Base-by-base conservation (phyloP, 2,797 vertebrate genomes). In the Acipenser ruthenus region DNA sequence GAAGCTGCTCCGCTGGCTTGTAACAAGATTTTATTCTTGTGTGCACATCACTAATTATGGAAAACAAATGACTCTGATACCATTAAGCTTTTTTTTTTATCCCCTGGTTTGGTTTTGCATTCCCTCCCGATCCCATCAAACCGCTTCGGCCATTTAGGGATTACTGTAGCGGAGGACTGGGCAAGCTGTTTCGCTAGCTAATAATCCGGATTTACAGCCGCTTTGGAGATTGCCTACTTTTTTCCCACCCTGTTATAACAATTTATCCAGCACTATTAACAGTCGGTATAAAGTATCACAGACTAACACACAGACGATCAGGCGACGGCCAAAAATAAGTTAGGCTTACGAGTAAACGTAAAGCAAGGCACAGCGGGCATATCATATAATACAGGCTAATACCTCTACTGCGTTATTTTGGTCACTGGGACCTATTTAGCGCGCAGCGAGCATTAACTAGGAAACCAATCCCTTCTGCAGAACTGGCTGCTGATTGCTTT, bases 401-500 rank as follows among this genome's bases (percentile, higher is more conserved):
- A 58, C 6, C 10, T n/a, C 55, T n/a, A n/a, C 12, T 12, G 49
- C 53, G 65, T 77, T 62, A 69, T 69, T 72, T 71, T 70, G 62
- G 68, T 77, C 65, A 71, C 49, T 65, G 59, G 61, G 67, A 67
- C 12, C 62, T 7, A 63, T 66, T 60, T 74, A 66, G 75, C 67
- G 64, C 74, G 69, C 56, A 65, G 71, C 73, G 68, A 77, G 74
- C 68, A 74, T 71, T 77, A 65, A 64, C 60, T 63, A 68, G 64
- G 64, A 18, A 53, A 66, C 68, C 65, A 65, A 76, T 77, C 74
- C 53, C 62, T 78, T 69, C 69, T 6, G 66, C 64, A 72, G 60
- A 71, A 62, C 60, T 62, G 71, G 13, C 65, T 65, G 68, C 70
- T 77, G 72, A 86, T 81, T 70, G 71, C 70, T 84, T 81, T 76